These are phyloP conservation scores for Macrotis lagotis DNA, from an alignment of 2,113 vertebrate species.

Conservation along the genomic window DNA sequence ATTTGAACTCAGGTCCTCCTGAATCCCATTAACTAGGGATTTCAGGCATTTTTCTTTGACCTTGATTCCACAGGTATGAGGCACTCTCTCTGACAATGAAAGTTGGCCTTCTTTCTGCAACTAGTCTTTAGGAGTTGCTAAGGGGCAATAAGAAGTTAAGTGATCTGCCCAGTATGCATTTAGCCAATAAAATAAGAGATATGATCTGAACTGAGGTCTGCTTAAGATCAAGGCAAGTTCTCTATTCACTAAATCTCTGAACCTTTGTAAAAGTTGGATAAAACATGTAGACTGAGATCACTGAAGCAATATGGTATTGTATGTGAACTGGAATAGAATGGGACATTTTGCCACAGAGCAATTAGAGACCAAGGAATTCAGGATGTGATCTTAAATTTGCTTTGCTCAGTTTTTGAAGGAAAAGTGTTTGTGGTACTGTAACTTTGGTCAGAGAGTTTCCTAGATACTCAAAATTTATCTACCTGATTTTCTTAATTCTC, in stretches of 20 bases:
- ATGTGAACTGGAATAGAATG: neutral
- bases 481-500: neutral
- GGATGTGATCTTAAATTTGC: neutral
- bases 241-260: neutral
- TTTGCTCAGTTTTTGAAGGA: neutral
- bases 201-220: neutral
- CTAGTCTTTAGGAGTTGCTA: neutral
- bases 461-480: neutral
- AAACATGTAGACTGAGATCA: neutral
- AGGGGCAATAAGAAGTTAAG: neutral
- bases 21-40: no score
- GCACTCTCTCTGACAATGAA: neutral
- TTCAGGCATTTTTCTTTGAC: neutral
- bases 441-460: neutral
- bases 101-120: neutral
- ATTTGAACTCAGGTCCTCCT: no score
- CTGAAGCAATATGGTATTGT: neutral
- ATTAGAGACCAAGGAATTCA: neutral
- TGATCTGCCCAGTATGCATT: neutral
- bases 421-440: neutral
- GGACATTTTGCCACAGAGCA: neutral
- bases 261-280: neutral
- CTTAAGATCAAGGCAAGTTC: neutral
- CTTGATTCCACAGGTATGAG: neutral
- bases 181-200: neutral